These are phyloP conservation scores for Carcina quercana DNA, from an alignment of 2,888 invertebrate species.

Conservation along the genomic window DNA sequence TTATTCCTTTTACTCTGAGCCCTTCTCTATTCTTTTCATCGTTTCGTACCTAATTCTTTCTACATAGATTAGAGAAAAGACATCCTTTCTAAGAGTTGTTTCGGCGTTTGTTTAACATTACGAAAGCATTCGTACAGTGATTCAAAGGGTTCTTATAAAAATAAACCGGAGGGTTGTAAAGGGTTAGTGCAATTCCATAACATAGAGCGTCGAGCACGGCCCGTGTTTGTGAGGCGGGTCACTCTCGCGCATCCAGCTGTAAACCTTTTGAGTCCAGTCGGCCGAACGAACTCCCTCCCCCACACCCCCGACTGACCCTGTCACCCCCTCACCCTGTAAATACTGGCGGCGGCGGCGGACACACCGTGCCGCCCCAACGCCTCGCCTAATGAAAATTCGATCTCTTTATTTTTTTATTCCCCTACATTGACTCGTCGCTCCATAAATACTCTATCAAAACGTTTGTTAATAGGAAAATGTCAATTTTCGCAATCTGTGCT, in stretches of 20 bases:
- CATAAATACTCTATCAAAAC: constrained; percentile 37
- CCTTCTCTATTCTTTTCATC: too few relatives aligned
- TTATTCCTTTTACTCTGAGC: too few relatives aligned
- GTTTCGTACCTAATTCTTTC: too few relatives aligned
- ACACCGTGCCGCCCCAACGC: constrained; percentile 66
- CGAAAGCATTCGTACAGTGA: too few relatives aligned
- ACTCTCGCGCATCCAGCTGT: constrained; percentile 71
- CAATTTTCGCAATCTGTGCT: too few relatives aligned
- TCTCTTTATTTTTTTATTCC: constrained; percentile 57
- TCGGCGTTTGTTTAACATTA: too few relatives aligned
- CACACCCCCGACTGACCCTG: constrained; percentile 16
- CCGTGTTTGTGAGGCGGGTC: constrained; percentile 70
- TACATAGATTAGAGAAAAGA: too few relatives aligned
- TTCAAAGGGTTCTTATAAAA: too few relatives aligned
- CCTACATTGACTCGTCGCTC: constrained; percentile 17
- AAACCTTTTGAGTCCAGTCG: constrained; percentile 69
- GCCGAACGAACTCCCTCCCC: constrained; percentile 41
- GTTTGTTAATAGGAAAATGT: constrained; percentile 25
- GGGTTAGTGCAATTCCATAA: constrained; percentile 49
- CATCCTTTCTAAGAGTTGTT: too few relatives aligned
- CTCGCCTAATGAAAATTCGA: constrained; percentile 70
- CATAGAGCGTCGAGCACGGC: constrained; percentile 39
- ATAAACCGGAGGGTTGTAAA: constrained; percentile 25
- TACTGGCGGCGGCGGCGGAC: constrained; percentile 50
- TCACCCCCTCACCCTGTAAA: constrained; percentile 37